phyloP scores from a whole-genome alignment of 2,888 invertebrate species.

The Chrysolina haemoptera region DNA sequence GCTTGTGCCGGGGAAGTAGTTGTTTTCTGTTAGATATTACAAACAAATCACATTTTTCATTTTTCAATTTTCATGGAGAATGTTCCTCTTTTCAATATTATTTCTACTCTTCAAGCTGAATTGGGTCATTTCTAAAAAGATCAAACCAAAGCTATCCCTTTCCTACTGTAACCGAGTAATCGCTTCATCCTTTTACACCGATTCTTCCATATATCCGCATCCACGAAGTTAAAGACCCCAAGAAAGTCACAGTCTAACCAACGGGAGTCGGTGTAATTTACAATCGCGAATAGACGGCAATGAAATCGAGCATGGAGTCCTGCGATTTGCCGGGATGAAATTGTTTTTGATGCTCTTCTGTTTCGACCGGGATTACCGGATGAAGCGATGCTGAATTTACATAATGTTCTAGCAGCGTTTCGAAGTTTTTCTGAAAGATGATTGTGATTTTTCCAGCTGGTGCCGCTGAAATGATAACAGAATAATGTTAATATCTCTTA shows the following conservation, averaged over 20 bases:
- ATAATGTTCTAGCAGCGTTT: slow-evolving; percentile 1
- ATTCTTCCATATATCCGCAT: not conserved
- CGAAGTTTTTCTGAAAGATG: not conserved
- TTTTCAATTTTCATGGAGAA: too few species aligned
- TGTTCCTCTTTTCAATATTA: too few species aligned
- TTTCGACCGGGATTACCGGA: slow-evolving; percentile 50
- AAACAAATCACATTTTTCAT: too few species aligned
- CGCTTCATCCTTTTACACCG: not conserved
- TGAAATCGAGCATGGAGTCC: slow-evolving; percentile 63
- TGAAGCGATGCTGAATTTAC: slow-evolving; percentile 17
- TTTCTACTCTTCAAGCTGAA: too few species aligned
- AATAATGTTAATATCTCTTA: too few species aligned
- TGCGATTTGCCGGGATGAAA: slow-evolving; percentile 63
- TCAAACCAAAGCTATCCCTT: too few species aligned
- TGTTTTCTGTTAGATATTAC: too few species aligned
- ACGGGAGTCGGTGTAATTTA: slow-evolving; percentile 61
- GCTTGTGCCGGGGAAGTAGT: too few species aligned
- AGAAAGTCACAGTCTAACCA: slow-evolving; percentile 52
- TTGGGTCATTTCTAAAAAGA: too few species aligned
- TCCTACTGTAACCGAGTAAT: not conserved
- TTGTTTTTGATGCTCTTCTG: slow-evolving; percentile 65
- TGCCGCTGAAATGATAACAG: too few species aligned
- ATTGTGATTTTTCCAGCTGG: not conserved
- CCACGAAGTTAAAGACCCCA: not conserved
- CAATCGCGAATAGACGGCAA: slow-evolving; percentile 65